Base-by-base conservation (phyloP, 2,888 invertebrate species). In the Dioctria rufipes region DNA sequence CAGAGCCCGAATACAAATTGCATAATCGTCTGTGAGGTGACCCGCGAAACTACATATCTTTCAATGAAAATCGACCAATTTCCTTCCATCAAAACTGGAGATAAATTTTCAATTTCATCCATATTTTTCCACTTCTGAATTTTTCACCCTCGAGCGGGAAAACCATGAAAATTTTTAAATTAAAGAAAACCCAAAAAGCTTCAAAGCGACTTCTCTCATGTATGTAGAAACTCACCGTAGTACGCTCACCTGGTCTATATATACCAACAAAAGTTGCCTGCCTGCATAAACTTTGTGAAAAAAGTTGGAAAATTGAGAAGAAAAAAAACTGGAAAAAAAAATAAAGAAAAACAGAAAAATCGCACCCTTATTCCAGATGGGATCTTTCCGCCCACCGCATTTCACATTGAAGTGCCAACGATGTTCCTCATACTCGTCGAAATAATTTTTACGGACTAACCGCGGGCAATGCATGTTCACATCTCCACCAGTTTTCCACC, bases 401-500 rank as follows among this genome's bases (percentile, higher is more conserved):
- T 73, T 73, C 58, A n/a, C 40, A 46, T 43, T 75, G 51, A 75
- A 75, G 75, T 75, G 75, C 61, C 75, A 75, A 75, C 75, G 75
- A 61, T 75, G 43, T 75, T 43, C 43, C 60, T 46, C 39, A 37
- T 46, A 39, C 58, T 39, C 46, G 42, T 61, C 61, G 61, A 13
- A 37, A n/a, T 61, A 43, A 42, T 25, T 25, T 61, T 43, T 51
- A 61, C 60, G 61, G 60, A 46, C 43, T 61, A 71, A 54, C 75
- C 61, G 43, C 11, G 9, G 40, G 73, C 9, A 40, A 11, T 40
- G 54, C 40, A 46, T 42, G 40, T 40, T 51, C 75, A 60, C 75
- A 42, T 46, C 43, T 25, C 75, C 43, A 75, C 61, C 9, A 25
- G 37, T 51, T 37, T 39, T 25, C 75, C 3, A 5, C 61, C 61